These are phyloP conservation scores for Myotis brandtii DNA, from an alignment of 2,113 vertebrate genomes.

Conservation along the genomic window DNA sequence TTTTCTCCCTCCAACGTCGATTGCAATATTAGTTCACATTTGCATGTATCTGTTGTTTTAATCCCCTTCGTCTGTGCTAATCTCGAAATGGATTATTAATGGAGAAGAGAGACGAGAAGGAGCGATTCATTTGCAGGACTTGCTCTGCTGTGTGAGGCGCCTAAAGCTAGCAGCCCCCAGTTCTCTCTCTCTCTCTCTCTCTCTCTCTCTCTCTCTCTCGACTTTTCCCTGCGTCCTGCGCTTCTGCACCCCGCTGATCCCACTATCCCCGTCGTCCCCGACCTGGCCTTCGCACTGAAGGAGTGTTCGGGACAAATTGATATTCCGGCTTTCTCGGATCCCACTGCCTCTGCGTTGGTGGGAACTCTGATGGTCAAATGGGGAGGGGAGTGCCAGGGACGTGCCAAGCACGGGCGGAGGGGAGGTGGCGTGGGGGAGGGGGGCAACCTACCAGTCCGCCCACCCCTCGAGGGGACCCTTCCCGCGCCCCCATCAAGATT, in stretches of 20 bases:
- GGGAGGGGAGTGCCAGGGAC: conserved; percentile 54
- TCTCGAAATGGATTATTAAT: conserved; percentile 79
- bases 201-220: background rate
- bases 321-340: conserved; percentile 76
- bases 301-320: conserved; percentile 83
- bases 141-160: conserved; percentile 69
- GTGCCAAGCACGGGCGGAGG: conserved; percentile 5
- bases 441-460: background rate
- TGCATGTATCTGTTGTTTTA: conserved; percentile 77
- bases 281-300: conserved; percentile 81
- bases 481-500: background rate
- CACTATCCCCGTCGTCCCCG: conserved; percentile 83
- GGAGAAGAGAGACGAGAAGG: conserved; percentile 64
- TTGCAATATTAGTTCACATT: conserved; percentile 61
- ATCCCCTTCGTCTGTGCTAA: conserved; percentile 81
- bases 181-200: background rate
- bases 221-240: conserved; percentile 80
- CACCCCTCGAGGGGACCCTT: conserved; percentile 31
- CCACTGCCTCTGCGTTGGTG: conserved; percentile 68
- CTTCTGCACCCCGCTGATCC: conserved; percentile 79
- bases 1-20: conserved; percentile 7
- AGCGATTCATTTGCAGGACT: conserved; percentile 78
- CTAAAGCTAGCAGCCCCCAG: conserved; percentile 67
- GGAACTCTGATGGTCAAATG: conserved; percentile 47
- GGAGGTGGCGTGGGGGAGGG: background rate